Evolutionary conservation across 2,888 invertebrate species (phyloP), one percentile per base, ranked within the genome.

Genomic region (Drosophila phalerata): DNA sequence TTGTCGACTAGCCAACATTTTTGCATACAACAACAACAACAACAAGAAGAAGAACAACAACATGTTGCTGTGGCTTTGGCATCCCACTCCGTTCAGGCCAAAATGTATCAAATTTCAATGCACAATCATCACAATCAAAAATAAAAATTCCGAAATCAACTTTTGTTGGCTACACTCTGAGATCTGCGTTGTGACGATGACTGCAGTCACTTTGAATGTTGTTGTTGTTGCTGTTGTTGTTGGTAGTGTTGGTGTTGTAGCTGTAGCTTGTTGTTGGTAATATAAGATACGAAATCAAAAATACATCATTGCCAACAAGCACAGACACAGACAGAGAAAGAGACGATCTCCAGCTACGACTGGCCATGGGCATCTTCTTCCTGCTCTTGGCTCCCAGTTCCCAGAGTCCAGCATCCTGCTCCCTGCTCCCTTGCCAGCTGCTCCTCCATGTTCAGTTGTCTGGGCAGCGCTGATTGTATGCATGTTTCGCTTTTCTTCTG

Each of bases 61-160:
- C 60, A 73, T 71, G 74, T 77, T 56, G 37, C n/a, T 37, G 17
- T 37, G 13, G 22, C 79, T 22, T 22, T 63, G 68, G 53, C 65
- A 66, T 65, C 66, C 63, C 77, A 49, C 53, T 61, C 76, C 61
- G 66, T 62, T 85, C 81, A 73, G 85, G 85, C 85, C 86, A 85
- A 90, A 91, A 91, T 90, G 91, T 91, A 91, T 91, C 91, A 91
- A 91, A 91, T 91, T 91, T 91, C 91, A 91, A 90, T 90, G 88
- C 89, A 90, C 90, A 91, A 90, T 90, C 90, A 90, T 90, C 90
- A 89, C 86, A 88, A 89, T 89, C 87, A 84, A 83, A 86, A 87
- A 89, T 88, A 87, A 86, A 85, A 88, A 82, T 85, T 85, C 86
- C 79, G 84, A 86, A 86, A 88, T 86, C 89, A 90, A 89, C 82